Evolutionary conservation across 1,140 invertebrate genomes (phyloP).

Genomic region (Phthorimaea operculella): DNA sequence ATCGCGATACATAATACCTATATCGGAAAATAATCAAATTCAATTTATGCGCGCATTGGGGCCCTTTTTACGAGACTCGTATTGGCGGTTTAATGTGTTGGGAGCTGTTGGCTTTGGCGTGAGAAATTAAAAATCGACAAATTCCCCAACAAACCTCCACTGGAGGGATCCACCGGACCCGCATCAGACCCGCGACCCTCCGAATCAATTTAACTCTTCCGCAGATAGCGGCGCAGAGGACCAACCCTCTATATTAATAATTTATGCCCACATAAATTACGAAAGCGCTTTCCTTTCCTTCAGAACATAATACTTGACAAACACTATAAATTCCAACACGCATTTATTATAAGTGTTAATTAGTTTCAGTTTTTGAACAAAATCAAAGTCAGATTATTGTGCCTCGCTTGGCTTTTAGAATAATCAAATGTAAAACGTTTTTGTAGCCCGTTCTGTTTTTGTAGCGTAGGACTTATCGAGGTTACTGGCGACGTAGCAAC

Average conservation of each 20-base stretch:
- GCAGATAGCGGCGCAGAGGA: slow-evolving; percentile 28
- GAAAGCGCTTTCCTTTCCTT: slow-evolving; percentile 33
- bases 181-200: slow-evolving; percentile 34
- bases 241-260: slow-evolving; percentile 29
- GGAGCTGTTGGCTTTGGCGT: background rate
- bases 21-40: too few species aligned
- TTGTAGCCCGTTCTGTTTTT: background rate
- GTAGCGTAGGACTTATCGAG: background rate
- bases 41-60: too few species aligned
- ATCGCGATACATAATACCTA: too few species aligned
- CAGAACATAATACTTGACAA: slow-evolving; percentile 16
- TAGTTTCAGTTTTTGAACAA: background rate
- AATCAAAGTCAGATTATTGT: background rate
- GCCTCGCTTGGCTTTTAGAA: background rate
- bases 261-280: slow-evolving; percentile 46
- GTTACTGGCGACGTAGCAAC: background rate
- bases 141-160: slow-evolving; percentile 24
- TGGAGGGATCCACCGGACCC: slow-evolving; percentile 25
- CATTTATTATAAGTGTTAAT: background rate
- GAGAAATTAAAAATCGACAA: slow-evolving; percentile 29
- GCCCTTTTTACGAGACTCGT: too few species aligned
- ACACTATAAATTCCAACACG: slow-evolving; percentile 16
- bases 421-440: slow-evolving; percentile 1
- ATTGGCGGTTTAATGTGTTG: too few species aligned
- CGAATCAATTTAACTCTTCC: slow-evolving; percentile 44